phyloP scores from a whole-genome alignment of 2,888 invertebrate genomes.

The Eledona agricola region DNA sequence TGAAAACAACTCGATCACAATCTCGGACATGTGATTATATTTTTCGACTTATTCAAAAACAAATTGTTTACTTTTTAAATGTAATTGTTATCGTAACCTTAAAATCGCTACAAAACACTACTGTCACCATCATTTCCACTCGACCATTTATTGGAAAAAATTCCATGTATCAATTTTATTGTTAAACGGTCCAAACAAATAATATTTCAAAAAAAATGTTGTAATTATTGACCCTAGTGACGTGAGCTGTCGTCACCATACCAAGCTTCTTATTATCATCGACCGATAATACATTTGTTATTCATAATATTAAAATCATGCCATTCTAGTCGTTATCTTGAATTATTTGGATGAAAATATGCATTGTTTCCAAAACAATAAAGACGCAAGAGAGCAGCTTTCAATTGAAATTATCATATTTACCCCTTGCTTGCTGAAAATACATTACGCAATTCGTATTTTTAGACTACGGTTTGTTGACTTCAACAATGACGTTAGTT shows the following conservation, averaged over 20 bases:
- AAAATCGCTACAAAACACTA: no score
- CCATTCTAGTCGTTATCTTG: conserved; percentile 21
- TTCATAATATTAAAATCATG: conserved; percentile 29
- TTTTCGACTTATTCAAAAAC: conserved; percentile 21
- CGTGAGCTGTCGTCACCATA: conserved; percentile 34
- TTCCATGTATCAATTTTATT: conserved; percentile 9
- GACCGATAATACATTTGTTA: conserved; percentile 22
- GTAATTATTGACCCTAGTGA: conserved; percentile 31
- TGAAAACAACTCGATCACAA: neutral
- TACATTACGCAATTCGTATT: no score
- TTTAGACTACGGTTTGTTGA: no score
- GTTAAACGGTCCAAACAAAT: conserved; percentile 21
- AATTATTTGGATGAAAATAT: conserved; percentile 17
- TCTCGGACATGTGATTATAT: conserved; percentile 7
- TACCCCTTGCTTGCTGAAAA: no score
- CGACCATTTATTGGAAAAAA: no score
- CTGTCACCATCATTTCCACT: no score
- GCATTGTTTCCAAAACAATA: conserved; percentile 32
- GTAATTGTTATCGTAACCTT: conserved; percentile 26
- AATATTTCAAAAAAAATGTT: conserved; percentile 12
- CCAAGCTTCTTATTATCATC: conserved; percentile 30
- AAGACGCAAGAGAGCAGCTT: conserved; percentile 3
- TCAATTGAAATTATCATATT: no score
- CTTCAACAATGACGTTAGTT: no score
- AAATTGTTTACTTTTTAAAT: conserved; percentile 11